Percentiles rank a stretch among this genome's conserved stretches.
These are phyloP conservation scores for Achlya flavicornis DNA, from an alignment of 2,888 invertebrate species.

Conservation along the genomic window DNA sequence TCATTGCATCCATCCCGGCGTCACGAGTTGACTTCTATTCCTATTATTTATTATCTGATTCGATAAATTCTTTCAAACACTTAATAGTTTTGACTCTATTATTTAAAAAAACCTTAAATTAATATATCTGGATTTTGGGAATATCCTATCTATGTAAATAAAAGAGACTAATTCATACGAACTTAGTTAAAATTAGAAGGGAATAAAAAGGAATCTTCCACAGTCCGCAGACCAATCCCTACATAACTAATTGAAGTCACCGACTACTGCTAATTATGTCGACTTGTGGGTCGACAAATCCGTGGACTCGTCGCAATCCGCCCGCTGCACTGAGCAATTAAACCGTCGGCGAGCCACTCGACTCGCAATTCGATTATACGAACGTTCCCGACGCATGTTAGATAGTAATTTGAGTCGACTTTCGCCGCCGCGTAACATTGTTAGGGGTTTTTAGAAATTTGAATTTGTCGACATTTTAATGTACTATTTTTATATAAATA, in stretches of 20 bases:
- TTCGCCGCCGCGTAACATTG: constrained; percentile 41
- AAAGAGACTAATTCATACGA: neutral
- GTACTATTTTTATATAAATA: neutral
- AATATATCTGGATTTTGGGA: no score
- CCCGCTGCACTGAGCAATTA: constrained; percentile 49
- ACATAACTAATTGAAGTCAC: constrained; percentile 7
- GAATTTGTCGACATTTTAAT: constrained; percentile 20
- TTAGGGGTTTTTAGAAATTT: constrained; percentile 36
- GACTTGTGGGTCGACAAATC: constrained; percentile 33
- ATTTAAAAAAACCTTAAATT: no score
- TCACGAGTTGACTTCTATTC: no score
- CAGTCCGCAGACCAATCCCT: constrained; percentile 2
- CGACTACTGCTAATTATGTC: constrained; percentile 10
- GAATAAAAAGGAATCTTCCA: neutral
- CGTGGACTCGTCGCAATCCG: constrained; percentile 23
- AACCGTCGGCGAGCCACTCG: constrained; percentile 45
- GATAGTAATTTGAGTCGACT: constrained; percentile 62
- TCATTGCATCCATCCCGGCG: no score
- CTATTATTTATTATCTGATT: no score
- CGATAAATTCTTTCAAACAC: no score
- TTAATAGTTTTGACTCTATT: no score
- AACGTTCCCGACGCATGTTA: constrained; percentile 46
- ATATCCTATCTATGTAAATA: no score
- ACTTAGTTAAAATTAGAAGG: neutral
- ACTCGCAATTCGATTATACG: constrained; percentile 57